Evolutionary conservation across 2,797 vertebrate species (phyloP), one percentile per base, ranked within the genome.

Genomic region (Poecile montanus): DNA sequence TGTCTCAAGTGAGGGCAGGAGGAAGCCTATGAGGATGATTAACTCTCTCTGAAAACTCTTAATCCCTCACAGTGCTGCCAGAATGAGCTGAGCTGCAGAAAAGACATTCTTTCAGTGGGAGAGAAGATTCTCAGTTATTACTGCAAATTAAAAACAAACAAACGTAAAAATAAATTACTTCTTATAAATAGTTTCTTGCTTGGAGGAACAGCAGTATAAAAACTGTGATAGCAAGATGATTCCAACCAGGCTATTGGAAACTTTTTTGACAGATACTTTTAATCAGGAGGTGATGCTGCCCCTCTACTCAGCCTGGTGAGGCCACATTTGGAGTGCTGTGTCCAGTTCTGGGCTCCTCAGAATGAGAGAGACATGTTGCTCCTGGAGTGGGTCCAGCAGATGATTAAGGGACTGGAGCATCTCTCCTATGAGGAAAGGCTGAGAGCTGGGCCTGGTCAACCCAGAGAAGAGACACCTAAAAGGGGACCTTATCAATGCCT

Each of bases 11-110:
- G 10, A 86, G 72, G 57, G 77, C 67, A 90, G 61, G 50, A 92
- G n/a, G 71, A 94, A 79, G 44, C 51, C 85, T 85, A 42, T 23
- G 73, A 88, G 85, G 90, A 78, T 73, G 45, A 94, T 94, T 94
- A 95, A 91, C 67, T 82, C 56, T 82, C 86, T 71, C 75, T 72
- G 57, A 88, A 85, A 95, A 76, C 77, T 93, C 77, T 88, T 93
- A 86, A 94, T 91, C 86, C 92, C 72, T 48, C 54, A 67, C 44
- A 19, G 57, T 16, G 66, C 47, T 90, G 66, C 40, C 47, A 79
- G 57, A 93, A 83, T 16, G 40, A 89, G 62, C 53, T 25, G 62
- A 73, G 51, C 86, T 86, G 25, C 50, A 79, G 81, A 62, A 73
- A 71, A 91, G 18, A 83, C 29, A 60, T 78, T 93, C 60, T 78